These are phyloP conservation scores for Heterodera schachtii DNA, from an alignment of 1,140 invertebrate species.

Conservation along the genomic window DNA sequence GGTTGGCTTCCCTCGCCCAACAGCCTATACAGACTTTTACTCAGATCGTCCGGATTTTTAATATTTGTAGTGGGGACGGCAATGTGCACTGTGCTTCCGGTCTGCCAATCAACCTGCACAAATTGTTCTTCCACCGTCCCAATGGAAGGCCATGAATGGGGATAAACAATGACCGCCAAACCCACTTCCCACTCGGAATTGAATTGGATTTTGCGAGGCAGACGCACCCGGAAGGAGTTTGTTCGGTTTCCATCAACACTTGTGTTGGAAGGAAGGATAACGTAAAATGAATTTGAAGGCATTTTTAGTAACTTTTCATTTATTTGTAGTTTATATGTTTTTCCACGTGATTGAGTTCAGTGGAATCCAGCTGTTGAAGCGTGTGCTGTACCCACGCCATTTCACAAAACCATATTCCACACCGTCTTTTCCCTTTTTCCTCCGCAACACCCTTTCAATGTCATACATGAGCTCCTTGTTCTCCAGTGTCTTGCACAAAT, in stretches of 20 bases:
- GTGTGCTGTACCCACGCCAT: constrained; percentile 4
- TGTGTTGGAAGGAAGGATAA: not conserved
- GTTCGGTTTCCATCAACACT: constrained; percentile 5
- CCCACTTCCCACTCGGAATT: constrained; percentile 12
- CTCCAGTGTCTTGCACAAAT: constrained; percentile 49
- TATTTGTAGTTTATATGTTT: not conserved
- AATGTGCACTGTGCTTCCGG: not conserved
- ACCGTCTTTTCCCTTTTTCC: constrained; percentile 7
- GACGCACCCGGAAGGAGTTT: not conserved
- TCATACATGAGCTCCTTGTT: constrained; percentile 9
- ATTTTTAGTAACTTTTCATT: not conserved
- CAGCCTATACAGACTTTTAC: not conserved
- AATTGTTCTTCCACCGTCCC: constrained; percentile 16
- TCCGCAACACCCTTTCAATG: constrained; percentile 13
- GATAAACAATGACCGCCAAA: not conserved
- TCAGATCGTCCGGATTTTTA: constrained; percentile 3
- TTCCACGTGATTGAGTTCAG: not conserved
- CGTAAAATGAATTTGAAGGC: constrained; percentile 5
- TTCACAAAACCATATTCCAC: constrained; percentile 25
- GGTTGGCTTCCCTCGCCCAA: constrained; percentile 6
- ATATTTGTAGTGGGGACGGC: not conserved
- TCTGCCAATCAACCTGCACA: not conserved
- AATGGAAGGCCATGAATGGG: constrained; percentile 3
- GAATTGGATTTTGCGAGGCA: not conserved
- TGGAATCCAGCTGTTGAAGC: constrained; percentile 26